Percentiles rank a stretch among this genome's conserved stretches.
Evolutionary conservation across 2,113 vertebrate species (phyloP).

Genomic region (Passer montanus): DNA sequence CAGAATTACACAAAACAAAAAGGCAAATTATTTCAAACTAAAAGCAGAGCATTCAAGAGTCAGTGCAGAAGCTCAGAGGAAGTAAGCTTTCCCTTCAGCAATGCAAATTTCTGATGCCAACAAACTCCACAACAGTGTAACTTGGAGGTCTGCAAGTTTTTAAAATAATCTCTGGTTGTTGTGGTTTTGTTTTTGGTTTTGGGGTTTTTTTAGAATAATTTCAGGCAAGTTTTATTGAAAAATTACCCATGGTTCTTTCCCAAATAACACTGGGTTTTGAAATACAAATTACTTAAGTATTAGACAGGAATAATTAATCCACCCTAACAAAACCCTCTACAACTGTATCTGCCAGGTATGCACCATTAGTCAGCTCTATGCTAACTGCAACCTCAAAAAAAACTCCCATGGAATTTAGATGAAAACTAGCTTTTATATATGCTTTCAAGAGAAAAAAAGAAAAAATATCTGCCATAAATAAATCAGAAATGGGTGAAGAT

Average conservation of each 20-base stretch:
- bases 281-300: not conserved
- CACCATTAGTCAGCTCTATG: not conserved
- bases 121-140: not conserved
- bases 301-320: not conserved
- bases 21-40: not conserved
- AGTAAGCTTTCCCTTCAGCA: not conserved
- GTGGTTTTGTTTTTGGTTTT: fast-evolving
- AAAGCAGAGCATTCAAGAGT: not conserved
- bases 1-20: not conserved
- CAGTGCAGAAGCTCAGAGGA: not conserved
- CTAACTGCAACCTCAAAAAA: not conserved
- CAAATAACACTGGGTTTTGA: not conserved
- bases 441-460: not conserved
- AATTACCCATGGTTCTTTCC: not conserved
- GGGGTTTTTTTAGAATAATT: not conserved
- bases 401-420: not conserved
- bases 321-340: not conserved
- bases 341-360: not conserved
- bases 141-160: not conserved
- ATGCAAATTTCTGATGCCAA: not conserved
- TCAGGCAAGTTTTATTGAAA: not conserved
- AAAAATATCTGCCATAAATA: not conserved
- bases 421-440: not conserved
- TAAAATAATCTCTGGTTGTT: not conserved
- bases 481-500: not conserved